Evolutionary conservation across 2,113 vertebrate species (phyloP).

Genomic region (Anhinga anhinga): DNA sequence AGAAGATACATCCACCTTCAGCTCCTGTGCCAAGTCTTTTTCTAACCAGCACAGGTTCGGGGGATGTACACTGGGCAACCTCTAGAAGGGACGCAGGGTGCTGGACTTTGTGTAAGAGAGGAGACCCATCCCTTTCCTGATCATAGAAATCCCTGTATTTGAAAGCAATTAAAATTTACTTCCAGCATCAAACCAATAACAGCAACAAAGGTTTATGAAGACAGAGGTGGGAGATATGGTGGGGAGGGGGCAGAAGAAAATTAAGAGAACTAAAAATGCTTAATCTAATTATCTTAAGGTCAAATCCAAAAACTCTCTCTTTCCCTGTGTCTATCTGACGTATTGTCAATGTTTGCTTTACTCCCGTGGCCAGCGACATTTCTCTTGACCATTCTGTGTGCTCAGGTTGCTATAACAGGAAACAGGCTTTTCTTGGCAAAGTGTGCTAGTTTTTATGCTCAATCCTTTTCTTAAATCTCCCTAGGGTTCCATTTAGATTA

Average conservation of each 20-base stretch:
- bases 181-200: background rate
- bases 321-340: fast-evolving
- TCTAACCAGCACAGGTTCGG: background rate
- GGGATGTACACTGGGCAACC: background rate
- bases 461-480: slow-evolving; percentile 9
- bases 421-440: background rate
- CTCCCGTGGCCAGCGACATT: background rate
- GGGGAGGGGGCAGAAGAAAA: background rate
- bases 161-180: background rate
- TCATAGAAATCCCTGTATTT: background rate
- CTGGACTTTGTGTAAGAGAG: background rate
- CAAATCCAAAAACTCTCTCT: background rate
- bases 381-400: background rate
- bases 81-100: fast-evolving
- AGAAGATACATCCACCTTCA: background rate
- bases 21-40: background rate
- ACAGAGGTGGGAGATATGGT: background rate
- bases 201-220: background rate
- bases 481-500: slow-evolving; percentile 20
- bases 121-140: background rate
- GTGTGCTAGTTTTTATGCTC: background rate
- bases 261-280: background rate
- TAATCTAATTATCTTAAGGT: background rate
- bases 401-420: background rate
- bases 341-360: background rate